Percentiles rank a stretch among this genome's conserved stretches.
Conservation (phyloP, 2,888 invertebrate species). For the Tenthredo livida region DNA sequence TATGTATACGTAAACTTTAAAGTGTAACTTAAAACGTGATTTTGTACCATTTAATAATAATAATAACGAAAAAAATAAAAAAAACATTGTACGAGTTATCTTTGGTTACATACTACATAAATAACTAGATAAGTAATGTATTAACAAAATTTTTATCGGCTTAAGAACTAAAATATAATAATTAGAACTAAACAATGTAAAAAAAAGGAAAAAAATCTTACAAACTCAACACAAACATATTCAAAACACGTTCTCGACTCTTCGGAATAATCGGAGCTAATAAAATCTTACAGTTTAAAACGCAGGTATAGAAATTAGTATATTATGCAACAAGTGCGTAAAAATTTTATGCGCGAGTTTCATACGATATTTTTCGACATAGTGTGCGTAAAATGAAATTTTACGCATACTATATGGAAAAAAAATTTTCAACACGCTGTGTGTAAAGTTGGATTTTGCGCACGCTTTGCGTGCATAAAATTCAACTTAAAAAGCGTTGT, state of each 20-base stretch:
- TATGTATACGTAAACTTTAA: constrained; percentile 1
- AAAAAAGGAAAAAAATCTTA: constrained; percentile 13
- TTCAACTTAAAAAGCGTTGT: too few species aligned
- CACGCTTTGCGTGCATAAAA: too few species aligned
- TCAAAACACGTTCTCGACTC: neutral
- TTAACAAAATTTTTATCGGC: constrained; percentile 6
- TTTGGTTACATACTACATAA: constrained; percentile 32
- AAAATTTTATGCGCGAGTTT: too few species aligned
- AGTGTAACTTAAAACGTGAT: constrained; percentile 12
- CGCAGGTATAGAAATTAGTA: neutral
- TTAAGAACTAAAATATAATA: neutral
- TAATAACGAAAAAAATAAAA: neutral
- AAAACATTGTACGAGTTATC: constrained; percentile 34
- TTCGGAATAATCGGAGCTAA: neutral
- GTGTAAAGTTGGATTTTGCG: too few species aligned
- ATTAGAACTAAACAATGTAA: neutral
- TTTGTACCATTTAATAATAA: constrained; percentile 28
- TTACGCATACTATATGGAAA: too few species aligned
- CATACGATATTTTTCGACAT: too few species aligned
- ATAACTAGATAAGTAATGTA: neutral
- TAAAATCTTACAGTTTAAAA: neutral
- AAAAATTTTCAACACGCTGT: too few species aligned
- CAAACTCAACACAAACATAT: neutral
- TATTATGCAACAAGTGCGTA: too few species aligned
- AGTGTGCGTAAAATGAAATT: too few species aligned